Evolutionary conservation across 2,113 vertebrate species (phyloP).

Genomic region (Ammospiza nelsoni): DNA sequence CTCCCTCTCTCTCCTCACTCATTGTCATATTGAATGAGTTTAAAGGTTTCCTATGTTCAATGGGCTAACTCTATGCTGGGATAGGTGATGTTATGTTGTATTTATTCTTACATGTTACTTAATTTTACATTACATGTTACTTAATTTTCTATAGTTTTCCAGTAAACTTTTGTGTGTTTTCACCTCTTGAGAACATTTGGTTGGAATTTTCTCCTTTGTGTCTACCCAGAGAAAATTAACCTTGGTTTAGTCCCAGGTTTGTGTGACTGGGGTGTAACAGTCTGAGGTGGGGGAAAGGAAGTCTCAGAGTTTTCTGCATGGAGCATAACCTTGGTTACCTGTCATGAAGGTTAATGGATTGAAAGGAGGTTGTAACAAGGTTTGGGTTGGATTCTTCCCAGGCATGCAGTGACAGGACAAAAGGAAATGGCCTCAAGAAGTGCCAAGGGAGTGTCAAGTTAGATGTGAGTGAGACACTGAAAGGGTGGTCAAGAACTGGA

Average conservation of each 20-base stretch:
- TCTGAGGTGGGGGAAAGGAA: background rate
- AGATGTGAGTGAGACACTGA: background rate
- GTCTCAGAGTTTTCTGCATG: background rate
- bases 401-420: background rate
- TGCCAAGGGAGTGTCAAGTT: background rate
- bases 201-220: background rate
- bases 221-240: background rate
- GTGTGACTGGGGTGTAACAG: background rate
- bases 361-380: background rate
- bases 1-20: background rate
- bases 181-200: background rate
- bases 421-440: background rate
- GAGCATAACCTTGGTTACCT: background rate
- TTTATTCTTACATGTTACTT: background rate
- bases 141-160: background rate
- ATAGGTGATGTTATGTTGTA: background rate
- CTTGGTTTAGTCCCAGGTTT: background rate
- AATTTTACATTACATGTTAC: background rate
- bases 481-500: background rate
- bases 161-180: background rate
- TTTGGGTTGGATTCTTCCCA: background rate
- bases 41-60: background rate
- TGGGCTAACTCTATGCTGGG: background rate
- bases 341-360: background rate
- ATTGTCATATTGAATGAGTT: fast-evolving